Base-by-base conservation (phyloP, 37 sponge, comb jelly and placozoan species). In the Axinella damicornis region DNA sequence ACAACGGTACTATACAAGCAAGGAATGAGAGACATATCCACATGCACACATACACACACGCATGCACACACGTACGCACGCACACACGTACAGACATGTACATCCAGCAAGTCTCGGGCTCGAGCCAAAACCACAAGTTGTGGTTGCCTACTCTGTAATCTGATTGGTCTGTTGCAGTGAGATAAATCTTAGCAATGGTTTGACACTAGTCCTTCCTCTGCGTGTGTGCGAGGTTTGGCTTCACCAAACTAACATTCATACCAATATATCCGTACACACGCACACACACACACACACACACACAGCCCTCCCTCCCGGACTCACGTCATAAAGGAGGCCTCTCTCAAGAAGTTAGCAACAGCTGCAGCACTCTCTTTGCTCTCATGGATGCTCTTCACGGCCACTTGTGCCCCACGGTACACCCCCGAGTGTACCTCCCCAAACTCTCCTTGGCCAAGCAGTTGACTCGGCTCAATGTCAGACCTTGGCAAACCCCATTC, bases 381-480 rank as follows among this genome's bases (percentile, higher is more conserved):
- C 33, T 84, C 64, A 17, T 80, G 89, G 18, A 98, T 71, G 35
- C 77, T 83, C 79, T 98, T 95, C 25, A 92, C 91, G n/a, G 98
- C 98, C 22, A 98, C 93, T 53, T 81, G 83, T 33, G 76, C 66
- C 11, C 92, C 96, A 53, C 84, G 56, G 79, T 94, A 95, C 1
- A 33, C 33, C 6, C 95, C 98, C 30, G 84, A 71, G 69, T 80
- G 74, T 18, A 98, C 96, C 66, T 92, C 98, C 70, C 98, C 96
- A 88, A 95, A 98, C 76, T 95, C 96, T 76, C 98, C 98, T 61
- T 77, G 71, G 2, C 96, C 98, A 11, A 98, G 37, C 63, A 14
- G 15, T 0, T 91, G 74, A 19, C 78, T 78, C 31, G 90, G n/a
- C 40, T 79, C 82, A 53, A 98, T 54, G 22, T 92, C 96, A 6